Evolutionary conservation across 2,113 vertebrate genomes (phyloP), one percentile per base, ranked within the genome.

Genomic region (Pangasianodon gigas): DNA sequence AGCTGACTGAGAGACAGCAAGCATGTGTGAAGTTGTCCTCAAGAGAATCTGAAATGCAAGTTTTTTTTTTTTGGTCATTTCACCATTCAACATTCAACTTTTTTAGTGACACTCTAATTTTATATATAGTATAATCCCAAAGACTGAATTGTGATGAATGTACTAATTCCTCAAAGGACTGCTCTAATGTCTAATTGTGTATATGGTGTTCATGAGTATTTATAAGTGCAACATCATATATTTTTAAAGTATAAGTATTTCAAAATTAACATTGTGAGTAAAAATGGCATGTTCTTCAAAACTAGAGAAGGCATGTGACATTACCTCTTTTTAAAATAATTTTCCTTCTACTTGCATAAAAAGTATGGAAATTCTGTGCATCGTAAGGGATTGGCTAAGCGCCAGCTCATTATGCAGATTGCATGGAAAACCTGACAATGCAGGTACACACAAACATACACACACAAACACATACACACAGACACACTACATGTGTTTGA

Each of bases 371-470:
- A 19, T 32, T 82, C 32, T 56, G 19, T 87, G 67, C 18, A 14
- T 21, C 13, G 11, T 89, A 80, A 56, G 11, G n/a, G 62, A 88
- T 74, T 89, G 91, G 91, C 56, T 81, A 85, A 88, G 60, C 52
- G 67, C 82, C 86, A 90, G 81, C 44, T 74, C 11, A 79, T 89
- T 81, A 90, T 86, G 44, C 82, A 82, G 26, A 48, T 18, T 54
- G 51, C 44, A 88, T 41, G 7, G 32, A 14, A 87, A 41, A 91
- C 86, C 75, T 65, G 86, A 79, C 71, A 82, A 29, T 58, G 80
- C 67, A 86, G 11, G 14, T 13, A 46, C 19, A 41, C 32, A 75
- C 71, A 87, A 14, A 32, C 65, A 79, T 60, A 87, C 21, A 32
- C 65, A 6, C 41, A 44, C 18, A 44, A 16, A 74, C 32, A 29